Percentiles rank a stretch among this genome's conserved stretches.
Conservation (phyloP, 2,113 vertebrate genomes). For the Catagonus wagneri region DNA sequence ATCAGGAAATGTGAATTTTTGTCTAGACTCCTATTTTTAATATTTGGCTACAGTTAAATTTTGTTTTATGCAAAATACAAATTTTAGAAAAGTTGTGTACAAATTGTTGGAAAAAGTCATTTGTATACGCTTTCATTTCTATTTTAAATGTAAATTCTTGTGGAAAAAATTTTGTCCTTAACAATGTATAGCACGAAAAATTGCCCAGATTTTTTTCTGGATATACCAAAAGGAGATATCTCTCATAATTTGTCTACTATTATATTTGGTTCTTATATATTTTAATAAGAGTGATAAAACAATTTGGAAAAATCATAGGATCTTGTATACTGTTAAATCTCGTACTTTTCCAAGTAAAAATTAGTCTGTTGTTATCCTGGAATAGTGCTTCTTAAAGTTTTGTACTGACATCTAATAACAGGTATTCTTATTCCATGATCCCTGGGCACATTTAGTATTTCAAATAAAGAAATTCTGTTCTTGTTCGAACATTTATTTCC, state of each 20-base stretch:
- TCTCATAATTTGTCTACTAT: background rate
- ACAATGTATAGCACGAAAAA: constrained; percentile 11
- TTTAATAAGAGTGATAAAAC: constrained; percentile 17
- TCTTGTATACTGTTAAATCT: background rate
- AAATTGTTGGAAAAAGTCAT: constrained; percentile 31
- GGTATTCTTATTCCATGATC: background rate
- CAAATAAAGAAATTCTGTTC: constrained; percentile 40
- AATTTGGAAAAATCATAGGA: constrained; percentile 7
- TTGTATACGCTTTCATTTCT: constrained; percentile 36
- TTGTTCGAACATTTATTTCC: constrained; percentile 23
- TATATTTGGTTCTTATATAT: background rate
- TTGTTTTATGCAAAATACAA: constrained; percentile 11
- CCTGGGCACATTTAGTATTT: background rate
- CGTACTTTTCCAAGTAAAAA: background rate
- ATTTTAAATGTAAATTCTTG: constrained; percentile 58
- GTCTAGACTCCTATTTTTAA: constrained; percentile 21
- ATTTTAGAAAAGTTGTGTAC: constrained; percentile 48
- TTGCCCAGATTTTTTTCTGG: constrained; percentile 9
- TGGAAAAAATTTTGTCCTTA: background rate
- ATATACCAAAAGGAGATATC: background rate
- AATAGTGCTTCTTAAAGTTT: background rate
- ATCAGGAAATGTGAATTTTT: constrained; percentile 20
- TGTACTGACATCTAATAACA: background rate
- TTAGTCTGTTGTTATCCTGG: background rate
- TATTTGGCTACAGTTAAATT: constrained; percentile 50